Percentiles rank a stretch among this genome's conserved stretches.
These are phyloP conservation scores for Marmota monax DNA, from an alignment of 2,113 vertebrate genomes.

Conservation along the genomic window DNA sequence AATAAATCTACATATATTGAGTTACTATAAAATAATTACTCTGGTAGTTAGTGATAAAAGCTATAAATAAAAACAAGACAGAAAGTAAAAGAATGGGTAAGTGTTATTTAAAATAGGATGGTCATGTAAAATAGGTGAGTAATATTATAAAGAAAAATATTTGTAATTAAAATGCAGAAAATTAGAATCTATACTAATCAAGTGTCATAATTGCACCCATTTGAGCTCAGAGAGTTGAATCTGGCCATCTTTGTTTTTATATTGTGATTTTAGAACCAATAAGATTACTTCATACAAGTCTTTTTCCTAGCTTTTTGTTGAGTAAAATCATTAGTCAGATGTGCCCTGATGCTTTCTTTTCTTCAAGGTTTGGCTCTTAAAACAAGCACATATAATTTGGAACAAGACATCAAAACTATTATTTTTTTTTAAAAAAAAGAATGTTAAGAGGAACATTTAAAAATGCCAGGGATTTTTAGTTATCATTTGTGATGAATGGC, in stretches of 20 bases:
- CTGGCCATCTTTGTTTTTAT: not conserved
- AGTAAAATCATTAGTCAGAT: not conserved
- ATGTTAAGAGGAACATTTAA: slow-evolving; percentile 16
- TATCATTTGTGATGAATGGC: not conserved
- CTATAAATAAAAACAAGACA: not conserved
- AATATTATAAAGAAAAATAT: not conserved
- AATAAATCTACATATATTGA: slow-evolving; percentile 18
- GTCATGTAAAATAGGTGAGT: not conserved
- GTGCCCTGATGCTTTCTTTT: not conserved
- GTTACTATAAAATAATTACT: not conserved
- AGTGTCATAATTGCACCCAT: not conserved
- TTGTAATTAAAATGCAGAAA: slow-evolving; percentile 12
- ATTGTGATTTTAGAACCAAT: slow-evolving; percentile 7
- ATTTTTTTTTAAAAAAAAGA: not conserved
- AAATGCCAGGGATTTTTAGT: not conserved
- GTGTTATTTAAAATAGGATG: not conserved
- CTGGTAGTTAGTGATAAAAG: not conserved
- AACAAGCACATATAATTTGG: not conserved
- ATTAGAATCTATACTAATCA: not conserved
- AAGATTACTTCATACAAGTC: not conserved
- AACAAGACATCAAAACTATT: slow-evolving; percentile 35
- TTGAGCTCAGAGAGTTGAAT: not conserved
- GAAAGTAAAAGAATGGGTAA: not conserved
- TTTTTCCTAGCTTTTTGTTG: not conserved
- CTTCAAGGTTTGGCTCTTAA: slow-evolving; percentile 52